A percentile compares a stretch with the other conserved stretches of the same genome.
Evolutionary conservation across 1,140 invertebrate genomes (phyloP).

Genomic region (Copidosoma floridanum): DNA sequence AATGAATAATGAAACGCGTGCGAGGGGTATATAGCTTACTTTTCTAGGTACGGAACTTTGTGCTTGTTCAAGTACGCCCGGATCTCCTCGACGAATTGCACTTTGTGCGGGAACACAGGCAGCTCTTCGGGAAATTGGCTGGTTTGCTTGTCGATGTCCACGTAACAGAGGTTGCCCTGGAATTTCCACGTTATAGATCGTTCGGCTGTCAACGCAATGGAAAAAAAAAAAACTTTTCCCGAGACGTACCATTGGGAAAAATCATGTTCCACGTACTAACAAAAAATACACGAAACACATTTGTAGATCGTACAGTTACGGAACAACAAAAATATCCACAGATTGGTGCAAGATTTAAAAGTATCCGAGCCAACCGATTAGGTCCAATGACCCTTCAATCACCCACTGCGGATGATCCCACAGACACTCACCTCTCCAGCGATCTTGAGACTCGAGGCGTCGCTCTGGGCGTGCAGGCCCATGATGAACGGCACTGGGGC

Average conservation of each 20-base stretch:
- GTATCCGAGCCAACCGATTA: too few species aligned
- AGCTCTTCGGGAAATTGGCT: conserved; percentile 95
- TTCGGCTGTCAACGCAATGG: too few species aligned
- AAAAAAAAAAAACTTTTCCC: too few species aligned
- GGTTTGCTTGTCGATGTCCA: conserved; percentile 90
- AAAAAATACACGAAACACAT: too few species aligned
- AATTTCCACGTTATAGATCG: too few species aligned
- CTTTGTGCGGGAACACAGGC: conserved; percentile 86
- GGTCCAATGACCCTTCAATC: too few species aligned
- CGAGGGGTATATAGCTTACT: conserved; percentile 44
- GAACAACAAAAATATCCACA: too few species aligned
- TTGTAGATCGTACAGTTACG: too few species aligned
- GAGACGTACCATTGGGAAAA: too few species aligned
- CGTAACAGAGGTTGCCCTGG: conserved; percentile 87
- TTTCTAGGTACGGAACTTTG: conserved; percentile 58
- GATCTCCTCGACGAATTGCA: conserved; percentile 84
- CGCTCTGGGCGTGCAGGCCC: conserved; percentile 71
- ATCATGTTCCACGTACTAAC: too few species aligned
- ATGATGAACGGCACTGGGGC: conserved; percentile 99
- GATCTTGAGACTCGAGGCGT: conserved; percentile 61
- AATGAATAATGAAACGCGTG: neutral
- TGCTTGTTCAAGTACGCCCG: conserved; percentile 76
- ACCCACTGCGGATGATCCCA: too few species aligned
- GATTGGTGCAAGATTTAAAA: too few species aligned
- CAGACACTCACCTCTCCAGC: conserved; percentile 60